Base-by-base conservation (phyloP, 1,140 invertebrate genomes). In the Sesamia nonagrioides region DNA sequence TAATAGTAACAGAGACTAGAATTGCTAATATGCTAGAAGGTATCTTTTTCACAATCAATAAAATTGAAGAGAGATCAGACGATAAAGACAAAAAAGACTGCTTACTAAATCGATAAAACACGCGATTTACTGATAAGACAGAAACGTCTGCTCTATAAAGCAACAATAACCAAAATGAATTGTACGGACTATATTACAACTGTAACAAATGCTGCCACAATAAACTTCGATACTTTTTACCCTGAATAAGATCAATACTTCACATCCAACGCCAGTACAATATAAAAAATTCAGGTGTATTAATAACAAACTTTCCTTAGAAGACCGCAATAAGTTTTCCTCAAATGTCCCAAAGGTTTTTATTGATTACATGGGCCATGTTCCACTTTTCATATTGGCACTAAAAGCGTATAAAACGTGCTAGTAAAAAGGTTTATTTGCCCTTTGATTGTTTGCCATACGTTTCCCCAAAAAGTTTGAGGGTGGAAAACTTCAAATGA, bases 391-490 rank as follows among this genome's bases (percentile, higher is more conserved):
- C 82, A 84, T 85, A 81, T 84, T 80, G 80, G 56, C 74, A 80
- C 78, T 88, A 86, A 91, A 88, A 84, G 82, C 86, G 79, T 86
- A 90, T 89, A 86, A 89, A 88, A 84, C 78, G 88, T 86, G 84
- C 66, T 71, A 86, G 84, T 84, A 85, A 86, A 86, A 81, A 86
- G 84, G 84, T 90, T 89, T 90, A 80, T 82, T 86, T 86, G 84
- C 81, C 86, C 89, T 90, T 91, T 92, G 89, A 89, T 91, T 89
- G 87, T 89, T 89, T 88, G 87, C 86, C 76, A 88, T 88, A 89
- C 78, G 82, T 88, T 88, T 79, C 58, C 60, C 27, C 72, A 69
- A 81, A 80, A 81, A 68, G 82, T 77, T 84, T 84, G 79, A 21
- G 76, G 71, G 63, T 60, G 61, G 56, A 52, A 68, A 78, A 78